Conservation (phyloP, 2,113 vertebrate species). For the Rhineura floridana region DNA sequence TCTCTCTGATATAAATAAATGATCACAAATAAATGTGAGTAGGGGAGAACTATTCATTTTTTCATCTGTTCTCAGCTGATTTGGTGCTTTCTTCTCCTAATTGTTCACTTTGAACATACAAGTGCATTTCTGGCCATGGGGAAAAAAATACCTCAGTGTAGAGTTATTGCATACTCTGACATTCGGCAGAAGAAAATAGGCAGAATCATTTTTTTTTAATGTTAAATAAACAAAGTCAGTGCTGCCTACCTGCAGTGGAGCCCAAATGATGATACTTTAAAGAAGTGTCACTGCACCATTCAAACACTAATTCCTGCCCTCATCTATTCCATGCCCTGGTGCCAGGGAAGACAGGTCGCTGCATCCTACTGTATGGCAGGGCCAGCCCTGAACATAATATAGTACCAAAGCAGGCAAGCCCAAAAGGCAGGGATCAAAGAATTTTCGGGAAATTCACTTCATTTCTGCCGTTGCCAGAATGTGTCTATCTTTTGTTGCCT, state of each 20-base stretch:
- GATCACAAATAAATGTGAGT: neutral
- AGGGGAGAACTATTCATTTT: neutral
- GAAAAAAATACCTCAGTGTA: neutral
- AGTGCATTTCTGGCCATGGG: too few species aligned
- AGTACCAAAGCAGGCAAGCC: neutral
- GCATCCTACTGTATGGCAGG: neutral
- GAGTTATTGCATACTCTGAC: neutral
- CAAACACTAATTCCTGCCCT: neutral
- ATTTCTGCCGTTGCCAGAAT: neutral
- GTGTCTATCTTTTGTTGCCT: neutral
- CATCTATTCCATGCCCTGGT: neutral
- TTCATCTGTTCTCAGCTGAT: neutral
- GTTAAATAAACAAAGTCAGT: neutral
- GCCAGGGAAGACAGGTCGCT: neutral
- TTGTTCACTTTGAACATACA: neutral
- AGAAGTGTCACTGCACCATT: neutral
- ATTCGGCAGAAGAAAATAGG: neutral
- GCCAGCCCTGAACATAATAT: neutral
- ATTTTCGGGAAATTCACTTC: neutral
- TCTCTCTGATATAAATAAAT: neutral
- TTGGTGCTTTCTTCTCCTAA: neutral
- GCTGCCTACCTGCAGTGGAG: neutral
- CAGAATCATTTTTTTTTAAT: neutral
- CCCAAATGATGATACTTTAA: neutral
- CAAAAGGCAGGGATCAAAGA: neutral